Base-by-base conservation (phyloP, 2,113 vertebrate genomes). In the Sisor rabdophorus region DNA sequence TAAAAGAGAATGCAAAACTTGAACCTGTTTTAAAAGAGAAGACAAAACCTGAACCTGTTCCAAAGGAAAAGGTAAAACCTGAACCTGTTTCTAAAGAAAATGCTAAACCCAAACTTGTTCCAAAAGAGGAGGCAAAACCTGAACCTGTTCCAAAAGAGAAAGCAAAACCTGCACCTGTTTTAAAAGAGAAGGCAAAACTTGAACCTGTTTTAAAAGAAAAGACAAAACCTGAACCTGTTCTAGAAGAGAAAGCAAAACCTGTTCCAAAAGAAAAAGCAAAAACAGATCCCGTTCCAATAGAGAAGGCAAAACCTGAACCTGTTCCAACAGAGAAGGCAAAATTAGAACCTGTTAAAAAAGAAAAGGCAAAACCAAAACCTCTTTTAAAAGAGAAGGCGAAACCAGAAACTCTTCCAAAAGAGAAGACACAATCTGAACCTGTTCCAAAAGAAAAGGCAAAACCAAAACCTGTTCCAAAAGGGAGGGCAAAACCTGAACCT, bases 391-490 rank as follows among this genome's bases (percentile, higher is more conserved):
- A 58, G n/a, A 70, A 77, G 16, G 28, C 26, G 11, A 77, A 58
- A 76, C 63, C 52, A 10, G 52, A 55, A 48, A 36, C 15, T 20
- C 19, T 17, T 26, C 44, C 44, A n/a, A 81, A 74, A 47, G 81
- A 84, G 60, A 67, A 82, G 76, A 11, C 70, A 60, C 78, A 76
- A 80, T 19, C 28, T 10, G 44, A 63, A 82, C 83, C 80, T 84
- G 24, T 36, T 26, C 56, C 7, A 20, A 61, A 61, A 28, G 44
- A 61, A 53, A 30, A 61, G 11, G 44, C 24, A 22, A 71, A 54
- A 47, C 47, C 50, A 40, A 67, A 64, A 52, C 52, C 71, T 68
- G 61, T 15, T 32, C 22, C 28, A 59, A 72, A 81, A 28, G 71
- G 80, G n/a, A 69, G 60, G 26, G 32, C 47, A 19, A 73, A 79